Conservation (phyloP, 1,140 invertebrate species). For the Glomeris maerens region DNA sequence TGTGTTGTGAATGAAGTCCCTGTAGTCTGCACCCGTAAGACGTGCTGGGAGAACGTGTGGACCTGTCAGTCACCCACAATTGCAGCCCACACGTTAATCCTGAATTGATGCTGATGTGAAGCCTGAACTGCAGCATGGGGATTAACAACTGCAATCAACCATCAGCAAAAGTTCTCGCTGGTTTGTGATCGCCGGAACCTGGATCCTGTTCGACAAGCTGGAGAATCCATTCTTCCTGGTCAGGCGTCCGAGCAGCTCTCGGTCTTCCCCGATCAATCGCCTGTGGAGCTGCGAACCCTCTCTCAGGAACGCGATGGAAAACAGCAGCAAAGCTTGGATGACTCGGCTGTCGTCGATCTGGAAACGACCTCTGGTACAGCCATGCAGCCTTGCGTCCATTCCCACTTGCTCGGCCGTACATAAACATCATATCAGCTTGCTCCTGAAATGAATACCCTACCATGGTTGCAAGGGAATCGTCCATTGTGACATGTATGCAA, state of each 20-base stretch:
- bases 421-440: slow-evolving; percentile 1
- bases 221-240: slow-evolving; percentile 1
- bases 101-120: slow-evolving; percentile 6
- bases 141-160: slow-evolving; percentile 9
- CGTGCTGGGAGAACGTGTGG: slow-evolving; percentile 10
- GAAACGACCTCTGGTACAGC: slow-evolving; percentile 2
- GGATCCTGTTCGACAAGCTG: not conserved
- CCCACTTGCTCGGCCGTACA: slow-evolving; percentile 1
- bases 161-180: slow-evolving; percentile 3
- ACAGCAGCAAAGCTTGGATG: slow-evolving; percentile 1
- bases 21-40: slow-evolving; percentile 5
- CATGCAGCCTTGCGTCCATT: not conserved
- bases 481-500: no score
- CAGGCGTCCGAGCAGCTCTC: not conserved
- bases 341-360: slow-evolving; percentile 1
- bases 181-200: not conserved
- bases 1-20: slow-evolving; percentile 3
- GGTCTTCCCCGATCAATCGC: not conserved
- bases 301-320: slow-evolving; percentile 2
- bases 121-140: slow-evolving; percentile 10
- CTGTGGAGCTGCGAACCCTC: not conserved
- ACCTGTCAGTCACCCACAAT: slow-evolving; percentile 10
- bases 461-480: not conserved
- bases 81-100: slow-evolving; percentile 4
- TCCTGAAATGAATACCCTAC: slow-evolving; percentile 1